Evolutionary conservation across 1,140 invertebrate genomes (phyloP), one percentile per base, ranked within the genome.

Genomic region (Pantala flavescens): DNA sequence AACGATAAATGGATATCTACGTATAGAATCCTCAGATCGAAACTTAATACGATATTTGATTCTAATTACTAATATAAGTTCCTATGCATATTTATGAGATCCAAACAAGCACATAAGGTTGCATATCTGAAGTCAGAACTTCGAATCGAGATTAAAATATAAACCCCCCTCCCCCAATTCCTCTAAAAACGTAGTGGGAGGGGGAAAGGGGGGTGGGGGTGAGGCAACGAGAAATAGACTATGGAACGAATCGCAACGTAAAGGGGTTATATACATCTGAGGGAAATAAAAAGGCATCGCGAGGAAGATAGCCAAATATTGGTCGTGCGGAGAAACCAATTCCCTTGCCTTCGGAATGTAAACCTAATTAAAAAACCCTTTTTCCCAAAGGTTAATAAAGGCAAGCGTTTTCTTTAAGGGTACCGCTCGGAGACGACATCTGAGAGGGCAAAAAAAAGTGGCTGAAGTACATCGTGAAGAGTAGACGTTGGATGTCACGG

Each of bases 341-440:
- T 63, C 49, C 49, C 49, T 63, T 21, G 49, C 49, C 49, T 21
- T 63, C 49, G 49, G 49, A 19, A 63, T 63, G 49, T 21, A 63
- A 63, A 63, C 49, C 49, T 63, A 63, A 63, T 63, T 63, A 63
- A 63, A 63, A 63, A 63, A 63, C 49, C 49, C 49, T 63, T 63
- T 63, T 63, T 63, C 49, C 49, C 49, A 63, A 63, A 63, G 49
- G 49, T 63, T 63, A 63, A 63, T 63, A 63, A 63, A 63, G 49
- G 49, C 28, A 36, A 36, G 28, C 28, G 28, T 36, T 36, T 36
- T 36, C 28, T 36, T 36, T 36, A 36, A 36, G 28, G 28, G 28
- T 9, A 36, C 28, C 9, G 28, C 28, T 5, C n/a, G 28, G 28
- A 36, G 28, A 36, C 28, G 28, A 36, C 28, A 36, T 2, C 3